Evolutionary conservation across 2,888 invertebrate species (phyloP).

Genomic region (Drosophila stalkeri): DNA sequence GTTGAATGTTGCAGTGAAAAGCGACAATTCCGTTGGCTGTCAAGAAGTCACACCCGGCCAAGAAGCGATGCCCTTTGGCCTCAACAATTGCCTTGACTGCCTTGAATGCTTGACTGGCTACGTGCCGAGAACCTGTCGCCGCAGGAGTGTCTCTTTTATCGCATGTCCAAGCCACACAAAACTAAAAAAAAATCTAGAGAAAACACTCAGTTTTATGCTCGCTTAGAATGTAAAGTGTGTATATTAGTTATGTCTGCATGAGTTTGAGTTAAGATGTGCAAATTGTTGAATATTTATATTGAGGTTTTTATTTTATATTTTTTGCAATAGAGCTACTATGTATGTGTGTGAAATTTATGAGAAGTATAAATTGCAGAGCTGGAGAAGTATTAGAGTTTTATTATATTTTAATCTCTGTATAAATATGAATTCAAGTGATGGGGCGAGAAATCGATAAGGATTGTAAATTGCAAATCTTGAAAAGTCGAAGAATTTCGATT

Average conservation of each 20-base stretch:
- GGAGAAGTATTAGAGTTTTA: too few species aligned
- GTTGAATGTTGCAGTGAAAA: constrained; percentile 44
- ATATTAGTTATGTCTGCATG: background rate
- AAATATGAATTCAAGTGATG: too few species aligned
- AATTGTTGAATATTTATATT: background rate
- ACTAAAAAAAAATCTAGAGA: background rate
- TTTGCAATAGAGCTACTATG: too few species aligned
- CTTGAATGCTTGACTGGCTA: constrained; percentile 38
- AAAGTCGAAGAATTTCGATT: too few species aligned
- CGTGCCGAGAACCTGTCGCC: constrained; percentile 57
- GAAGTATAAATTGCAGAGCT: background rate
- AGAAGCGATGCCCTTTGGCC: constrained; percentile 36
- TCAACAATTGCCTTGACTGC: constrained; percentile 11
- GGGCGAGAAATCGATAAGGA: too few species aligned
- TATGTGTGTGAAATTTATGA: background rate
- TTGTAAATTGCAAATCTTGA: too few species aligned
- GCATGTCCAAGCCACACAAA: constrained; percentile 26
- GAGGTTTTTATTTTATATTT: too few species aligned
- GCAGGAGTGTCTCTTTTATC: constrained; percentile 37
- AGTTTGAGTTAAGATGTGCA: background rate
- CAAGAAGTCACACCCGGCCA: constrained; percentile 47
- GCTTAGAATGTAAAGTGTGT: background rate
- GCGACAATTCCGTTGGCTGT: constrained; percentile 51
- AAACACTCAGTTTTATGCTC: background rate
- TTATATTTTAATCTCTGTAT: too few species aligned